Evolutionary conservation across 2,888 invertebrate species (phyloP).

Genomic region (Pasiphila rectangulata): DNA sequence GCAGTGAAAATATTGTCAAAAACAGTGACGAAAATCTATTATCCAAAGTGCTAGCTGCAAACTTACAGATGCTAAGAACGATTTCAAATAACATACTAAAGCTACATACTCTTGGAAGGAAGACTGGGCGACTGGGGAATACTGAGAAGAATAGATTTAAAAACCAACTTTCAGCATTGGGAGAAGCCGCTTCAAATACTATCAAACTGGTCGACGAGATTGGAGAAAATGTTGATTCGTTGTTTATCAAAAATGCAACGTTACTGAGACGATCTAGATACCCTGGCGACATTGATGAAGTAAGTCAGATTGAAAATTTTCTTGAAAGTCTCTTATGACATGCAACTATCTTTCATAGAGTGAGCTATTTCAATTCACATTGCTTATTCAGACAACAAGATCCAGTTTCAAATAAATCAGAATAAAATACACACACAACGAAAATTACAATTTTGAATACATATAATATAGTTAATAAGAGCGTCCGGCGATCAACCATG

Average conservation of each 20-base stretch:
- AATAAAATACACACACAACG: too few relatives aligned
- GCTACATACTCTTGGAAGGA: constrained; percentile 82
- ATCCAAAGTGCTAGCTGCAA: constrained; percentile 71
- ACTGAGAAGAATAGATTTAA: constrained; percentile 81
- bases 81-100: constrained; percentile 81
- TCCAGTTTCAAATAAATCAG: too few relatives aligned
- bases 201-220: constrained; percentile 79
- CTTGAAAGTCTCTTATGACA: too few relatives aligned
- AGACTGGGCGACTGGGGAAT: constrained; percentile 76
- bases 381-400: too few relatives aligned
- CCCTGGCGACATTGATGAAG: constrained; percentile 50
- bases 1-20: constrained; percentile 63
- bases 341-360: too few relatives aligned
- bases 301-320: constrained; percentile 39
- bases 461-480: too few relatives aligned
- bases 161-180: constrained; percentile 77
- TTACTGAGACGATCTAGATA: constrained; percentile 47
- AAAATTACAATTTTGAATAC: too few relatives aligned
- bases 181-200: constrained; percentile 80
- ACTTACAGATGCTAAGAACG: constrained; percentile 80
- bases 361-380: too few relatives aligned
- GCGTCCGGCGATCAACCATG: too few relatives aligned
- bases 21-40: constrained; percentile 64
- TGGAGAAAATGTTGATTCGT: constrained; percentile 71
- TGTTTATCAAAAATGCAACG: constrained; percentile 58